Conservation (phyloP, 2,113 vertebrate genomes). For the Gymnarchus niloticus region DNA sequence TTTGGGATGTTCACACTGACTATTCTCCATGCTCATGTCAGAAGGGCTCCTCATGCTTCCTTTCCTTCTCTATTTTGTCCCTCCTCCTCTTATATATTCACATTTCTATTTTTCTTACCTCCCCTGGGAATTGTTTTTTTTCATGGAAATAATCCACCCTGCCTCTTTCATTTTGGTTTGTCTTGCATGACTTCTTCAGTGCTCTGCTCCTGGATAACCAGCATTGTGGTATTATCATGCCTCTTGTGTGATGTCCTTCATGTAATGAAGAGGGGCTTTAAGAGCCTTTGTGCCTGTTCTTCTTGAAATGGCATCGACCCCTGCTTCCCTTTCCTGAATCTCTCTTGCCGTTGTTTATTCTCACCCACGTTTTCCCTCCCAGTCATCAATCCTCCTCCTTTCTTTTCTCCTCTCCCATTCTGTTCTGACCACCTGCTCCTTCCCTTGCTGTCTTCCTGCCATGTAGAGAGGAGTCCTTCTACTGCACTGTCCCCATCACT, state of each 20-base stretch:
- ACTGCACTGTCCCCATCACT: conserved; percentile 84
- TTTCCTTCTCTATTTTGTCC: background rate
- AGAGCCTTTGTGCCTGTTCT: background rate
- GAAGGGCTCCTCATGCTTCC: conserved; percentile 58
- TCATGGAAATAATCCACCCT: background rate
- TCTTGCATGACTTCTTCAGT: background rate
- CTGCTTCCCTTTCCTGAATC: background rate
- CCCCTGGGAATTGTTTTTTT: background rate
- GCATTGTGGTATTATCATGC: background rate
- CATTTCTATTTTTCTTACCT: background rate
- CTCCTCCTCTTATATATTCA: background rate
- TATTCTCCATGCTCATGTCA: conserved; percentile 3
- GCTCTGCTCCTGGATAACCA: background rate
- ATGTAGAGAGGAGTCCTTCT: conserved; percentile 83
- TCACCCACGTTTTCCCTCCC: conserved; percentile 29
- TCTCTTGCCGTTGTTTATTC: conserved; percentile 34
- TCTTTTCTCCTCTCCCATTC: conserved; percentile 44
- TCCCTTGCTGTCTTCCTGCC: conserved; percentile 47
- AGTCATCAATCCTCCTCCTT: conserved; percentile 42
- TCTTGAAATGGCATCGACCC: background rate
- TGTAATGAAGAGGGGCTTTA: background rate
- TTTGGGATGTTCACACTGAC: conserved; percentile 28
- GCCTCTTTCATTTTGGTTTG: background rate
- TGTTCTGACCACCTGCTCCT: conserved; percentile 36
- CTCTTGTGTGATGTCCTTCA: background rate